Evolutionary conservation across 2,113 vertebrate species (phyloP), one percentile per base, ranked within the genome.

Genomic region (Phyllostomus discolor): DNA sequence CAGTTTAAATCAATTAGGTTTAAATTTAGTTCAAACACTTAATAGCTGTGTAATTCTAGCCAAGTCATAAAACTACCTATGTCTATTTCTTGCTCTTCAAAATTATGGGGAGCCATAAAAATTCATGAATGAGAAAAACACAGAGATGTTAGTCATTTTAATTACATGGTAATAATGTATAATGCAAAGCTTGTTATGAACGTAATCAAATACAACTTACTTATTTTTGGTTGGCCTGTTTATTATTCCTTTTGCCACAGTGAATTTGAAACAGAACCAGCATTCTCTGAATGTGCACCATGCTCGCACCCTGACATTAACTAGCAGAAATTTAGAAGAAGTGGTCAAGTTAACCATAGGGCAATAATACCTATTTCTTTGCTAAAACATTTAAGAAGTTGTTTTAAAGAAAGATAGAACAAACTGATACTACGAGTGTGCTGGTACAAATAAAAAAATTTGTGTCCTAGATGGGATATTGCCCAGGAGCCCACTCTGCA

Each of bases 381-480:
- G 31, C 6, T 90, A 72, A 76, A 83, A 19, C 8, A 20, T 26
- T 10, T 46, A 92, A 76, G 5, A 19, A 17, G 22, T 33, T 46
- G 24, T 64, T 96, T 95, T 94, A 66, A 88, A 82, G 87, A 95
- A 97, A 94, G 54, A 41, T 7, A 46, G 33, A 96, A 79, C 41
- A 91, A 67, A 90, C 80, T 91, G 35, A 85, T 85, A 86, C 11
- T 72, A 38, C 15, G 67, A 66, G 31, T 73, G 54, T 48, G 4
- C 26, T 87, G 59, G 20, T 88, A 38, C 62, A 62, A 80, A 80
- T 7, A 73, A 28, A 80, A 84, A 50, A 1, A 20, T 70, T 96
- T 83, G 92, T 69, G 35, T 85, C 41, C 50, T 12, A 86, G 20
- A 43, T n/a, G 54, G 48, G 84, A 90, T 48, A 88, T 24, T 90